These are phyloP conservation scores for Drosophila seguyi DNA, from an alignment of 1,140 invertebrate genomes.

Conservation along the genomic window DNA sequence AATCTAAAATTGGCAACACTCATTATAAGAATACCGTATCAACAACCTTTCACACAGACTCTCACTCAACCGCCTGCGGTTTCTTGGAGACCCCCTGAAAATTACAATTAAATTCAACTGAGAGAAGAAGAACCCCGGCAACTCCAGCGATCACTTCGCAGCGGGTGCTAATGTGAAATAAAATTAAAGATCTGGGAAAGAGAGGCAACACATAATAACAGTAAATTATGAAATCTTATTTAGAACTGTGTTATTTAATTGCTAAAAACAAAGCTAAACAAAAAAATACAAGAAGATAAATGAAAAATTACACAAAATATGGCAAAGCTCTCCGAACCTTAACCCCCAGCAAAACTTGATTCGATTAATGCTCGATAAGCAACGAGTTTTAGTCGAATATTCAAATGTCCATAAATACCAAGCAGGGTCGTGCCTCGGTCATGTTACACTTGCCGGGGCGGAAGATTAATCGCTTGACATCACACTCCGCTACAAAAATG, in stretches of 20 bases:
- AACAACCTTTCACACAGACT: conserved; percentile 67
- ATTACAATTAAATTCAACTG: conserved; percentile 72
- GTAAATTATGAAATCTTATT: conserved; percentile 49
- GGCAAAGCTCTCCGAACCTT: conserved; percentile 38
- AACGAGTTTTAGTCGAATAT: conserved; percentile 35
- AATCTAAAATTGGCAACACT: conserved; percentile 56
- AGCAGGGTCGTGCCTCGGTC: conserved; percentile 35
- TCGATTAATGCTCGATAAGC: conserved; percentile 32
- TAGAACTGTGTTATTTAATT: conserved; percentile 52
- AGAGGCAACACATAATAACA: conserved; percentile 30
- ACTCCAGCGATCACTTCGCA: conserved; percentile 37
- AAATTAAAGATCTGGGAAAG: conserved; percentile 34
- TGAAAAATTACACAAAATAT: conserved; percentile 29
- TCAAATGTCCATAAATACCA: conserved; percentile 62
- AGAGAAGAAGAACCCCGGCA: conserved; percentile 4
- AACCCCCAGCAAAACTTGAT: conserved; percentile 12
- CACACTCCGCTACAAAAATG: conserved; percentile 15
- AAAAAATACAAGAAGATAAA: neutral
- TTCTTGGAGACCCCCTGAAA: conserved; percentile 62
- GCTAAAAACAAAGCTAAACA: conserved; percentile 3
- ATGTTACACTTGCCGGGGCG: conserved; percentile 70
- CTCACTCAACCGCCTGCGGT: conserved; percentile 45
- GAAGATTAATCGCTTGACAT: conserved; percentile 66
- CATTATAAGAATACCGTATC: conserved; percentile 48
- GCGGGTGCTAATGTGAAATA: conserved; percentile 61